Percentiles rank a stretch among this genome's conserved stretches.
phyloP scores from a whole-genome alignment of 2,888 invertebrate species.

The Acronicta psi region DNA sequence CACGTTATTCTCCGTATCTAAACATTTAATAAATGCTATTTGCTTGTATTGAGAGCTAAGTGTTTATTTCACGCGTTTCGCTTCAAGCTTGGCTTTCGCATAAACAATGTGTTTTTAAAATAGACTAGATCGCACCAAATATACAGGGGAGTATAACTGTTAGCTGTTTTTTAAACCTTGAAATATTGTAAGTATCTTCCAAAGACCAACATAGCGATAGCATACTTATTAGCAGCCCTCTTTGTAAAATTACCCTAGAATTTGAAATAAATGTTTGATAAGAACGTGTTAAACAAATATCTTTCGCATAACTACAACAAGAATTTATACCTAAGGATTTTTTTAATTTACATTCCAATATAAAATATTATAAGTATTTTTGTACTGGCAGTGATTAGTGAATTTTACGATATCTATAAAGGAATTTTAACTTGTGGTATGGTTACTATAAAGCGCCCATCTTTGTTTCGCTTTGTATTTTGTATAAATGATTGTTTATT shows the following conservation, averaged over 20 bases:
- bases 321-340: slow-evolving; percentile 7
- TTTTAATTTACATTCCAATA: slow-evolving; percentile 39
- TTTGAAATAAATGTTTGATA: slow-evolving; percentile 2
- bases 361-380: slow-evolving; percentile 18
- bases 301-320: background rate
- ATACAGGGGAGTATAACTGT: slow-evolving; percentile 26
- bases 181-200: slow-evolving; percentile 18
- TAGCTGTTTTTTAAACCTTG: slow-evolving; percentile 19
- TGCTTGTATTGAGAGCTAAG: too few species aligned
- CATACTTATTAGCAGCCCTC: slow-evolving; percentile 12
- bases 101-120: background rate
- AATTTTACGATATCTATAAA: too few species aligned
- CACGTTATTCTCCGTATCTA: too few species aligned
- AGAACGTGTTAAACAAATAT: background rate
- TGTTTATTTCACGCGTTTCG: too few species aligned
- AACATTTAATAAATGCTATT: too few species aligned
- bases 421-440: too few species aligned
- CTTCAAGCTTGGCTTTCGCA: too few species aligned
- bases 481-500: too few species aligned
- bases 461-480: too few species aligned
- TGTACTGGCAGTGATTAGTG: slow-evolving; percentile 15
- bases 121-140: slow-evolving; percentile 17
- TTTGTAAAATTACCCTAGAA: slow-evolving; percentile 9
- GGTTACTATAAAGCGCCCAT: too few species aligned
- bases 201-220: slow-evolving; percentile 41